Evolutionary conservation across 2,888 invertebrate species (phyloP).

Genomic region (Megastigmus dorsalis): DNA sequence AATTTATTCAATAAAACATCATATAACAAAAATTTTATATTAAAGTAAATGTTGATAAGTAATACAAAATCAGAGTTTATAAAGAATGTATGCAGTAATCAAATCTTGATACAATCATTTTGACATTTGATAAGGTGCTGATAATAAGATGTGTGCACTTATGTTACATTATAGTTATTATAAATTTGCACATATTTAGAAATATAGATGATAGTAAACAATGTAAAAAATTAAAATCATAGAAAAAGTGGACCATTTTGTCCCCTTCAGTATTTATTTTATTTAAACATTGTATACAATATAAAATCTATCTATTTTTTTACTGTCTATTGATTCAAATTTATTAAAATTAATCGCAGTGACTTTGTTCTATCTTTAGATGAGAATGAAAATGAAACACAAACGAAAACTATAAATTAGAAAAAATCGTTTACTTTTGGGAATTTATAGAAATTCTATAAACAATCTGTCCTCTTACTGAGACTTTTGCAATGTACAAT

Average conservation of each 20-base stretch:
- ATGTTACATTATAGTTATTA: not conserved
- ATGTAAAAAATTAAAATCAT: not conserved
- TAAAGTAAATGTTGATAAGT: not conserved
- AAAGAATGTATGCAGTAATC: not conserved
- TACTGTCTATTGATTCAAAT: slow-evolving; percentile 2
- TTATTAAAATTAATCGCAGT: not conserved
- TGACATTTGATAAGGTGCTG: not conserved
- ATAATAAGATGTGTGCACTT: slow-evolving; percentile 5
- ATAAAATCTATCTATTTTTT: slow-evolving; percentile 19
- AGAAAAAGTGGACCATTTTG: not conserved
- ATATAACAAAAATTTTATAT: not conserved
- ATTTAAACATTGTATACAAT: not conserved
- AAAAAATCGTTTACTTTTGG: not conserved
- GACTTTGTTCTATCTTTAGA: not conserved
- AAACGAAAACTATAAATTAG: not conserved
- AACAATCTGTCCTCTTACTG: slow-evolving; percentile 3
- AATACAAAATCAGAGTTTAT: not conserved
- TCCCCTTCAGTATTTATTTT: not conserved
- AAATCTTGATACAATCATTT: slow-evolving; percentile 3
- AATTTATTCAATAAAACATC: not conserved
- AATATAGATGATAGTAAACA: not conserved
- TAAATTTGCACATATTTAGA: slow-evolving; percentile 2
- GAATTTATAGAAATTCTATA: slow-evolving; percentile 2
- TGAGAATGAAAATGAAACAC: not conserved
- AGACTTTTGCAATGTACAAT: slow-evolving; percentile 70